Conservation (phyloP, 2,888 invertebrate species). For the Hyposoter didymator region DNA sequence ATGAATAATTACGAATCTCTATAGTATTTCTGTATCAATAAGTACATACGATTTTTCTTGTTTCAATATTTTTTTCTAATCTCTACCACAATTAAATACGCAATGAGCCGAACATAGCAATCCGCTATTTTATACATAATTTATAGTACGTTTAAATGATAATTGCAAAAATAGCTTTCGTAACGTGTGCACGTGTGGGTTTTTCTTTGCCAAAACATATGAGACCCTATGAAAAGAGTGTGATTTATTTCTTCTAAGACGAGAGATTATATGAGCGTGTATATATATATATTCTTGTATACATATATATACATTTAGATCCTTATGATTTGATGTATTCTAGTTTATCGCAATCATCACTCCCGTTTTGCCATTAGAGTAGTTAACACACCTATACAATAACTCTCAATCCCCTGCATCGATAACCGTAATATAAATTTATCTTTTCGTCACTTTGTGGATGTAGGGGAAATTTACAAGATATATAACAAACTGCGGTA, state of each 20-base stretch:
- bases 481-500: slow-evolving; percentile 75
- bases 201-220: slow-evolving; percentile 33
- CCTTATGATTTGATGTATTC: slow-evolving; percentile 55
- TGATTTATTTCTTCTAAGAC: slow-evolving; percentile 46
- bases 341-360: slow-evolving; percentile 61
- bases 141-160: slow-evolving; percentile 54
- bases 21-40: slow-evolving; percentile 31
- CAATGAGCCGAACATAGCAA: slow-evolving; percentile 43
- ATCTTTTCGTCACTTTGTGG: slow-evolving; percentile 73
- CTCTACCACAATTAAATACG: slow-evolving; percentile 50
- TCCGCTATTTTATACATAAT: slow-evolving; percentile 46
- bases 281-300: slow-evolving; percentile 24
- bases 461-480: slow-evolving; percentile 78
- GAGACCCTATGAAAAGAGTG: slow-evolving; percentile 56
- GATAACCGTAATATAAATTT: slow-evolving; percentile 78
- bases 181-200: slow-evolving; percentile 26
- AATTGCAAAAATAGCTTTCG: slow-evolving; percentile 61
- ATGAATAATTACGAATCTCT: neutral
- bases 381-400: slow-evolving; percentile 72
- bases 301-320: slow-evolving; percentile 35
- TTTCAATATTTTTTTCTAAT: slow-evolving; percentile 44
- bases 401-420: slow-evolving; percentile 76
- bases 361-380: slow-evolving; percentile 26
- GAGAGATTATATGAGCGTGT: slow-evolving; percentile 39
- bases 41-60: slow-evolving; percentile 45